phyloP scores from a whole-genome alignment of 1,140 invertebrate species.

The Glossosoma conforme region DNA sequence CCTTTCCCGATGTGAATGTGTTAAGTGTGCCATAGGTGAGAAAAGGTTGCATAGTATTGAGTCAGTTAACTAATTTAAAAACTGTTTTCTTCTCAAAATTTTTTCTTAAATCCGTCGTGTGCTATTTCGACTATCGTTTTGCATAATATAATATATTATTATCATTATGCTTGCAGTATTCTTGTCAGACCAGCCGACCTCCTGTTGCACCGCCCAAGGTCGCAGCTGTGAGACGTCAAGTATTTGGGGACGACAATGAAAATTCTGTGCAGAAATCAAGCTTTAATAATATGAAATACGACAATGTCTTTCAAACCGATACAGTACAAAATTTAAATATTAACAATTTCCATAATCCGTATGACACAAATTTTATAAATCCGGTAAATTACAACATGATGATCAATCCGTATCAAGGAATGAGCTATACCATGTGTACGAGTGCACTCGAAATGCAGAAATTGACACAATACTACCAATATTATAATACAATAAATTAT shows the following conservation, averaged over 20 bases:
- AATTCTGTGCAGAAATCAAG: background rate
- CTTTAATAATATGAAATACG: conserved; percentile 1
- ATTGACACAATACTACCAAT: background rate
- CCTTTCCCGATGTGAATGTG: too few species aligned
- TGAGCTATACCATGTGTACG: conserved; percentile 1
- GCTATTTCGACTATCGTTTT: too few species aligned
- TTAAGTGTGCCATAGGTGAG: too few species aligned
- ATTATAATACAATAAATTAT: background rate
- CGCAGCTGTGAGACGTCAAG: conserved; percentile 19
- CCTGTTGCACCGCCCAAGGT: conserved; percentile 14
- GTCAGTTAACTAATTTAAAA: too few species aligned
- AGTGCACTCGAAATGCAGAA: background rate
- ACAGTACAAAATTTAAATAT: conserved; percentile 14
- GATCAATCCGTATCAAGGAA: conserved; percentile 1
- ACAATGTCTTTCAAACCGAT: conserved; percentile 1
- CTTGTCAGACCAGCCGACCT: conserved; percentile 1
- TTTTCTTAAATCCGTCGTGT: too few species aligned
- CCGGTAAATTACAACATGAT: conserved; percentile 14
- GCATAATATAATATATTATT: too few species aligned
- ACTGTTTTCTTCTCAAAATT: background rate
- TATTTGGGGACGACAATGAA: conserved; percentile 15
- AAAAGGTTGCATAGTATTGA: too few species aligned
- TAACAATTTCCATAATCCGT: conserved; percentile 11
- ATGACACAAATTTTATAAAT: conserved; percentile 2
- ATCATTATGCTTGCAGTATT: too few species aligned